Base-by-base conservation (phyloP, 2,113 vertebrate genomes). In the Emydocephalus ijimae region DNA sequence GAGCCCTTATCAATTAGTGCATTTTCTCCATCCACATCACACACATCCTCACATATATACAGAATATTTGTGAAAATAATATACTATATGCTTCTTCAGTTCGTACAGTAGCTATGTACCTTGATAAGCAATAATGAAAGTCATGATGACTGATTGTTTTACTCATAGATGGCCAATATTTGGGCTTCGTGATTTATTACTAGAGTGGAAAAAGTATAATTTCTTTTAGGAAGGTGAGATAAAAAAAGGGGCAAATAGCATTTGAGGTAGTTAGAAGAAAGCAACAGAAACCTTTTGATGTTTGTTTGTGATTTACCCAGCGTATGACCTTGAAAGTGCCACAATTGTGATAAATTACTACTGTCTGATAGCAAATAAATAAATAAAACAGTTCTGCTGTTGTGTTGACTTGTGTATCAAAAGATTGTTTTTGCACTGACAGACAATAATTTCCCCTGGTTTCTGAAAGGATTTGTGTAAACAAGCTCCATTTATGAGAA, bases 131-230 rank as follows among this genome's bases (percentile, higher is more conserved):
- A 52, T 57, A 92, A 89, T 85, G 87, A 54, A 92, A 92, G 52
- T 56, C 87, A 85, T 29, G 74, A 89, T 92, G 91, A 92, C 91
- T 55, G 34, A 92, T 92, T 24, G 52, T 69, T n/a, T 54, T 45
- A 81, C 24, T 89, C 45, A 29, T 89, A 52, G 48, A 20, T n/a
- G 50, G 56, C 61, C 74, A 88, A 92, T 89, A 74, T 81, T 89
- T 89, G 50, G 91, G 61, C 34, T 74, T 92, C 52, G 74, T 89
- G 91, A 89, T 89, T 92, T 74, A 92, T 92, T 34, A 56, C 91
- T 89, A 43, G 69, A 81, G 24, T 43, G 48, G 64, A 39, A 69
- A 81, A 69, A 88, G 59, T 81, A 89, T 92, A 55, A 89, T 89
- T 89, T 61, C 34, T 89, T 92, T 89, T 81, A 89, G 87, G 59